Percentiles rank a stretch among this genome's conserved stretches.
Conservation (phyloP, 2,888 invertebrate species). For the Drosophila meridiana region DNA sequence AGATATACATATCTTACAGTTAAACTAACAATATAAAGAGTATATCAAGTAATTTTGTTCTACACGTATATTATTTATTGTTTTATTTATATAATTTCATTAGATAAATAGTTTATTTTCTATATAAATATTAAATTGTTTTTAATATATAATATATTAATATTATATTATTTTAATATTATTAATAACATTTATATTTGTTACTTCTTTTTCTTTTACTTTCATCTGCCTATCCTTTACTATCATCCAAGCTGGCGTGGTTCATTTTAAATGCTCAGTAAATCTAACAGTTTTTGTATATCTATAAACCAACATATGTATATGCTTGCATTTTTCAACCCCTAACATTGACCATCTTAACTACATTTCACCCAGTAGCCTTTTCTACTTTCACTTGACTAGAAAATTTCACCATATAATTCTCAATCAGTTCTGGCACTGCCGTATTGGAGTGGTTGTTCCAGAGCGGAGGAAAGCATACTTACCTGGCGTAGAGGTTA, state of each 20-base stretch:
- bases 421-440: conserved; percentile 36
- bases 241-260: neutral
- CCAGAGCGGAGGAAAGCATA: conserved; percentile 46
- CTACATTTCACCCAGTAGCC: conserved; percentile 7
- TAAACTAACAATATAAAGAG: neutral
- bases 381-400: conserved; percentile 11
- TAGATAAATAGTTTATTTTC: neutral
- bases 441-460: neutral
- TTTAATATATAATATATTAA: too few relatives aligned
- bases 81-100: neutral
- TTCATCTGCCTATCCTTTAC: neutral
- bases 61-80: neutral
- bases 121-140: too few relatives aligned
- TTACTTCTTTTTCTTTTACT: neutral
- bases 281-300: neutral
- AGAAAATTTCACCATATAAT: conserved; percentile 22
- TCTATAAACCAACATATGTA: neutral
- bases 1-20: too few relatives aligned
- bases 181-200: neutral
- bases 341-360: neutral
- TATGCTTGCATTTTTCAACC: conserved; percentile 4
- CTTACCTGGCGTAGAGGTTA: conserved; percentile 79
- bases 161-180: too few relatives aligned
- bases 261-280: neutral
- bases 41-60: neutral